These are phyloP conservation scores for Sciaenops ocellatus DNA, from an alignment of 2,797 vertebrate species.

Conservation along the genomic window DNA sequence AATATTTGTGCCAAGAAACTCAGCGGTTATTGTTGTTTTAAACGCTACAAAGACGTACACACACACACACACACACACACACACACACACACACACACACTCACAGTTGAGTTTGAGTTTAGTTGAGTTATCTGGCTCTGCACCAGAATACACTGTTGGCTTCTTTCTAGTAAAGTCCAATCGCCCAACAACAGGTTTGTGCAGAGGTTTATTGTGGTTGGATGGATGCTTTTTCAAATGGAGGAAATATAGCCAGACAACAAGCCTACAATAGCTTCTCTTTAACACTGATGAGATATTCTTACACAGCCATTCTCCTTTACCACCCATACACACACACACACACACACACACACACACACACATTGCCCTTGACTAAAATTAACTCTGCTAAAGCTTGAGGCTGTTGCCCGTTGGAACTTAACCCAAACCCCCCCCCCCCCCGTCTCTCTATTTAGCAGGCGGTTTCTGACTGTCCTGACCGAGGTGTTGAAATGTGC, in stretches of 20 bases:
- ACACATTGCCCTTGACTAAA: conserved; percentile 78
- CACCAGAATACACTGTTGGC: too few species aligned
- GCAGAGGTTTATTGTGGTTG: not conserved
- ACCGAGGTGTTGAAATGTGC: conserved; percentile 30
- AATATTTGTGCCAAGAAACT: not conserved
- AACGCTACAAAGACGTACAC: not conserved
- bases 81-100: too few species aligned
- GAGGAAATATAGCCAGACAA: too few species aligned
- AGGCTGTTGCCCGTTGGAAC: conserved; percentile 58
- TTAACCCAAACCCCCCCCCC: conserved; percentile 55
- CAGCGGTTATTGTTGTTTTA: not conserved
- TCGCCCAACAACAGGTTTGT: too few species aligned
- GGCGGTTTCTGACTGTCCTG: conserved; percentile 11
- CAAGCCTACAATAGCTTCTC: conserved; percentile 20
- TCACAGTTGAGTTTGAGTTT: too few species aligned
- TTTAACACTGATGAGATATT: conserved; percentile 20
- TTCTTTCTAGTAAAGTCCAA: too few species aligned
- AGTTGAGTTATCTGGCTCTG: too few species aligned
- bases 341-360: conserved; percentile 37
- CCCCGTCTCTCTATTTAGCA: conserved; percentile 38
- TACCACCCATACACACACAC: not conserved
- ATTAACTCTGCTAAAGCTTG: conserved; percentile 67
- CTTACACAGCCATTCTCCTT: conserved; percentile 7
- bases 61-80: too few species aligned
- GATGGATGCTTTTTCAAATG: not conserved